Evolutionary conservation across 2,113 vertebrate genomes (phyloP), one percentile per base, ranked within the genome.

Genomic region (Scortum barcoo): DNA sequence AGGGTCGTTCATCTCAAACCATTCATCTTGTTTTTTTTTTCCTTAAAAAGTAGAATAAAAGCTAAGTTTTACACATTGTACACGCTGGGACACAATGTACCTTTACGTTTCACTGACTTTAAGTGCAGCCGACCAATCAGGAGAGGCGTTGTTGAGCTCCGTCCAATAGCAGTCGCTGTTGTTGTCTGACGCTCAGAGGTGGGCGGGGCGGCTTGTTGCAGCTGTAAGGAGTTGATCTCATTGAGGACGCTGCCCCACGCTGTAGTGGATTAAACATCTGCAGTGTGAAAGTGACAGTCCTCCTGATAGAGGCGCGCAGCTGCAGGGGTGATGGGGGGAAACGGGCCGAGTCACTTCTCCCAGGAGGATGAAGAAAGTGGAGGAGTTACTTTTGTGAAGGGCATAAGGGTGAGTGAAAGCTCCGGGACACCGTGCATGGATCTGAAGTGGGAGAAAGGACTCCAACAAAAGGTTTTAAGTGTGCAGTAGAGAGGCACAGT

Each of bases 331-430:
- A 95, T 95, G 95, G 94, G 94, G 38, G 94, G 93, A 38, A 95
- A 93, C 90, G 62, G 85, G 68, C 84, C 84, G 73, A 93, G 92
- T 80, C 92, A 91, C 70, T 56, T 92, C 61, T 28, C 91, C 3
- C 44, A 24, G 7, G 93, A 92, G 38, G 89, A 91, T 13, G 78
- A n/a, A 1, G 88, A 85, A 56, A 74, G 66, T 26, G 80, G 86
- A 44, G 89, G 89, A 61, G 50, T 95, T 1, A 82, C 69, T 67
- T 91, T 95, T 84, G 86, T 95, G 87, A 93, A 94, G 91, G 94
- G 94, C 91, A 94, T 95, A 66, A 81, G 93, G 93, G 95, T 95
- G 88, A 95, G 94, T 93, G 65, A 58, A 61, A 53, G 62, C 46
- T 24, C 54, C 2, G 33, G 24, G 38, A 60, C 57, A 71, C 19